Conservation (phyloP, 2,888 invertebrate genomes). For the Nemoura dubitans region DNA sequence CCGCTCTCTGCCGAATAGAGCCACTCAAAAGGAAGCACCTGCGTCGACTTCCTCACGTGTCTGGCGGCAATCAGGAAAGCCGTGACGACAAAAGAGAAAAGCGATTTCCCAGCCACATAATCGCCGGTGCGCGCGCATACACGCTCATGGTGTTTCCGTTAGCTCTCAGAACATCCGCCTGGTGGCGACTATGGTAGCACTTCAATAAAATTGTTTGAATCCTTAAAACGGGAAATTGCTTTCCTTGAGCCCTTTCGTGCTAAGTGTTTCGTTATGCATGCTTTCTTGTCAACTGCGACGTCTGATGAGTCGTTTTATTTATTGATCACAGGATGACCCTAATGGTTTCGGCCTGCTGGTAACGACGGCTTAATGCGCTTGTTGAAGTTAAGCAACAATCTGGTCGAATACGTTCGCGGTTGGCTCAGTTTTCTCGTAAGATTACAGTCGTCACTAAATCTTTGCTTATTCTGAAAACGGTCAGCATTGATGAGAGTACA, state of each 20-base stretch:
- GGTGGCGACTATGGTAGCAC: neutral
- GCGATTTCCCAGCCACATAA: neutral
- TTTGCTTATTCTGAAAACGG: too few species aligned
- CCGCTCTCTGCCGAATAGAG: too few species aligned
- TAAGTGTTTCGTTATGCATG: too few species aligned
- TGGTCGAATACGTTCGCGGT: too few species aligned
- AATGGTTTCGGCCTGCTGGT: too few species aligned
- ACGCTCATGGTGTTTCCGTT: neutral
- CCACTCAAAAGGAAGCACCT: too few species aligned
- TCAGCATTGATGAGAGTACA: too few species aligned
- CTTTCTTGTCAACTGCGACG: neutral
- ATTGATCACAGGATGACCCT: neutral
- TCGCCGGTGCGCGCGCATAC: neutral
- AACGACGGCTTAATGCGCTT: too few species aligned
- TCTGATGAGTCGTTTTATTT: neutral
- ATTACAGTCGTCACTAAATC: too few species aligned
- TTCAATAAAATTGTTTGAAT: too few species aligned
- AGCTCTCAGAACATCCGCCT: neutral
- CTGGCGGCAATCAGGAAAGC: neutral
- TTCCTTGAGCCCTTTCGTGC: neutral
- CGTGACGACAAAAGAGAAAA: neutral
- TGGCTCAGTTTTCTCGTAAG: too few species aligned
- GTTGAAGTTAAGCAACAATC: too few species aligned
- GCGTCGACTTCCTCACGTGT: neutral
- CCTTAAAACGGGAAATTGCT: neutral